phyloP scores from a whole-genome alignment of 2,113 vertebrate species.

The Cynopterus brachyotis region DNA sequence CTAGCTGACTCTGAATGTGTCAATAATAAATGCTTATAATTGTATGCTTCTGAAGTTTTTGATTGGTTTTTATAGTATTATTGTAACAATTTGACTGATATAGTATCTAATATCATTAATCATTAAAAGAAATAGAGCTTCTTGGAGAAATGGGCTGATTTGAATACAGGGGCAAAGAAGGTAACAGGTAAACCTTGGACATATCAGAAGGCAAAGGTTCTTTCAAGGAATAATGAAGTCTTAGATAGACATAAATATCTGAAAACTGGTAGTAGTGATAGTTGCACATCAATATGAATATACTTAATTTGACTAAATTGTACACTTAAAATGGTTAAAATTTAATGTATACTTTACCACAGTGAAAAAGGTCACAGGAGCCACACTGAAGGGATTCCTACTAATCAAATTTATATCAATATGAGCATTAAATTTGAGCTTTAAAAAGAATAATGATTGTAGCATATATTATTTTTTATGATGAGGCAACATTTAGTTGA shows the following conservation, averaged over 20 bases:
- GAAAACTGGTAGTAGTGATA: neutral
- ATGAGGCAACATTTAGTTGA: too few species aligned
- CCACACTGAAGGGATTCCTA: neutral
- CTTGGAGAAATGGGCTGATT: neutral
- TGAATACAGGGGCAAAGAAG: neutral
- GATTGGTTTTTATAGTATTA: neutral
- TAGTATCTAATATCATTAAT: neutral
- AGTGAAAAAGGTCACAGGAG: neutral
- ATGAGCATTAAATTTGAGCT: neutral
- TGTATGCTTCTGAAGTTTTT: neutral
- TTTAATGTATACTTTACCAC: neutral
- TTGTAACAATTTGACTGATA: neutral
- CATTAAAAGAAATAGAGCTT: neutral
- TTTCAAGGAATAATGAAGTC: neutral
- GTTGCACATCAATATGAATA: neutral
- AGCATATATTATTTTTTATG: neutral
- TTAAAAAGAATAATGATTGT: neutral
- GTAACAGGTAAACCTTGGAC: neutral
- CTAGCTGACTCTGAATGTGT: neutral
- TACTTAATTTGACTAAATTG: neutral
- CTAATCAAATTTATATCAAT: neutral
- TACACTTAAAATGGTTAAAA: neutral
- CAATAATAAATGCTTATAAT: neutral
- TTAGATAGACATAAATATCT: neutral
- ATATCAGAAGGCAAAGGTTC: neutral